Evolutionary conservation across 2,113 vertebrate species (phyloP).

Genomic region (Anguilla rostrata): DNA sequence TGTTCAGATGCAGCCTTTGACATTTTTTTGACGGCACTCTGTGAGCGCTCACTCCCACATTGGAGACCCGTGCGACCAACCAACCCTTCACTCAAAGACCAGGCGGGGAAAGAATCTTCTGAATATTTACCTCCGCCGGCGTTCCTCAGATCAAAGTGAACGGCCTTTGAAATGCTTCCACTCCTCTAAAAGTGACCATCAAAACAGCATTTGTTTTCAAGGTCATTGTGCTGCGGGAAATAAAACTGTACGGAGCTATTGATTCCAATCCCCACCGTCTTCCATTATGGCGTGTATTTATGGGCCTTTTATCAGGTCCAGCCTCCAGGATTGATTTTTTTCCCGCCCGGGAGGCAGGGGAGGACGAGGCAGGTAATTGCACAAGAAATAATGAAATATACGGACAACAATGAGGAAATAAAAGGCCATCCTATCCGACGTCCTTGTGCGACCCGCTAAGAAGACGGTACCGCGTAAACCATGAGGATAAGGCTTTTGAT

Average conservation of each 20-base stretch:
- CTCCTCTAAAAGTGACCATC: not conserved
- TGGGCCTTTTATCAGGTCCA: constrained; percentile 1
- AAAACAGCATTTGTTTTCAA: not conserved
- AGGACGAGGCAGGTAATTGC: constrained; percentile 1
- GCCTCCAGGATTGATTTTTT: not conserved
- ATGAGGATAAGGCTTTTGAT: not conserved
- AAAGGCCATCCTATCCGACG: not conserved
- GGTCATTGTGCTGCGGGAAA: not conserved
- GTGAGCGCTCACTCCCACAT: not conserved
- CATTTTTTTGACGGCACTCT: too few species aligned
- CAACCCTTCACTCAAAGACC: not conserved
- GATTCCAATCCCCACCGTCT: not conserved
- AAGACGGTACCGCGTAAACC: not conserved
- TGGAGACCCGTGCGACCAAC: not conserved
- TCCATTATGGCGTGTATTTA: not conserved
- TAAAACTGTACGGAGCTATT: constrained; percentile 1
- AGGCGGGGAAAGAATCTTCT: not conserved
- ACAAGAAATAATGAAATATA: not conserved
- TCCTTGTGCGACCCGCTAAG: not conserved
- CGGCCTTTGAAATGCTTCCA: not conserved
- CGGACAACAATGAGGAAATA: not conserved
- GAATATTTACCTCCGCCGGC: not conserved
- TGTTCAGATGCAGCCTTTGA: too few species aligned
- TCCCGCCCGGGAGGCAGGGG: not conserved
- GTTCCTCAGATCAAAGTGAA: not conserved